Base-by-base conservation (phyloP, 2,888 invertebrate genomes). In the Flexamia atlantica region DNA sequence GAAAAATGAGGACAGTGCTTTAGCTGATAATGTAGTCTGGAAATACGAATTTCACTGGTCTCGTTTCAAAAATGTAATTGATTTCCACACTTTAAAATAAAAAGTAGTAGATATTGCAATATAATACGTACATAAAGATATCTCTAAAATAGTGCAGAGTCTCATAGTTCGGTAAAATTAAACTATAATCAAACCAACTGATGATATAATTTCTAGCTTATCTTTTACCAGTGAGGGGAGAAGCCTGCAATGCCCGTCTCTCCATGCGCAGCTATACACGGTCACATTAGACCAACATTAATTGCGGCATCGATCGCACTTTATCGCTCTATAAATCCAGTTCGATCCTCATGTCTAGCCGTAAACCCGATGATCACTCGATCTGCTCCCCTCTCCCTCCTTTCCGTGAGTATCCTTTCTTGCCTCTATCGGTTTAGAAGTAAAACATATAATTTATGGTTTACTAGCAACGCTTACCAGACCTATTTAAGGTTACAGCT, bases 261-360 rank as follows among this genome's bases (percentile, higher is more conserved):
- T n/a, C n/a, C n/a, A n/a, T 23, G 23, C 23, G 57, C 57, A 23
- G 7, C 23, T 20, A 20, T 57, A 57, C 57, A 57, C 57, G 57
- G 57, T 12, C 57, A 57, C 57, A 57, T 57, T 57, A 57, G 57
- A 57, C 57, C 57, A 7, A 57, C 57, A 57, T 57, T 57, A 57
- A 57, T 57, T 57, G 57, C 57, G 7, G 57, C 57, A 25, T 57
- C 57, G 57, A 57, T 5, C 25, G 12, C 57, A 57, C 57, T 57
- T 57, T 57, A 57, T 57, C 57, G 57, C 57, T 23, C 23, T 4
- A 57, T 57, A 57, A 57, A 57, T 57, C 57, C 57, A 57, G 57
- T 57, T 57, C 57, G 57, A 57, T 57, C 57, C 57, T 23, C 23
- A 23, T 57, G 57, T 57, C 57, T 57, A 57, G 57, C 57, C 57